A percentile compares a stretch with the other conserved stretches of the same genome.
Conservation (phyloP, 2,797 vertebrate species). For the Pristis pectinata region DNA sequence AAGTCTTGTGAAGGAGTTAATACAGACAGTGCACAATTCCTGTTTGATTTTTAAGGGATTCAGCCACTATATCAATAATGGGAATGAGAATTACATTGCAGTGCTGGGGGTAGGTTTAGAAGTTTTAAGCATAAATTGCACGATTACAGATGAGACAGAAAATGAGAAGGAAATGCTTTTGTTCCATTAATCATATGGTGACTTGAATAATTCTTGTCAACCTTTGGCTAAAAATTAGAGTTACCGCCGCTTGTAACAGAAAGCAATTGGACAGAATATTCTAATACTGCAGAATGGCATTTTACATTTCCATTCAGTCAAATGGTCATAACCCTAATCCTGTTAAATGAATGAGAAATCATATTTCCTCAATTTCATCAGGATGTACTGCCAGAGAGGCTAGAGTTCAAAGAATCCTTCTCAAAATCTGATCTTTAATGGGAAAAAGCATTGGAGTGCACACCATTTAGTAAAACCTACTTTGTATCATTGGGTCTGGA, state of each 20-base stretch:
- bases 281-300: background rate
- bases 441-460: slow-evolving; percentile 19
- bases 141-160: background rate
- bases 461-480: slow-evolving; percentile 19
- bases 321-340: background rate
- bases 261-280: background rate
- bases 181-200: background rate
- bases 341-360: background rate
- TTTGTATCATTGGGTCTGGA: background rate
- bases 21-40: background rate
- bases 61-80: background rate
- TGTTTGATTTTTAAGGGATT: background rate
- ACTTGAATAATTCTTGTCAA: background rate
- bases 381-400: background rate
- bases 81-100: background rate
- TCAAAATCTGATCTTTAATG: slow-evolving; percentile 10
- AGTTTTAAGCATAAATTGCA: background rate
- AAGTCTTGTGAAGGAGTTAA: background rate
- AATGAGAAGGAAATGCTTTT: background rate
- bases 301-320: slow-evolving; percentile 18
- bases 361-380: background rate
- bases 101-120: background rate
- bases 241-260: background rate
- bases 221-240: background rate
- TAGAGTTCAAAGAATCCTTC: background rate